Percentiles rank a stretch among this genome's conserved stretches.
phyloP scores from a whole-genome alignment of 2,797 vertebrate genomes.

The Coendou prehensilis region DNA sequence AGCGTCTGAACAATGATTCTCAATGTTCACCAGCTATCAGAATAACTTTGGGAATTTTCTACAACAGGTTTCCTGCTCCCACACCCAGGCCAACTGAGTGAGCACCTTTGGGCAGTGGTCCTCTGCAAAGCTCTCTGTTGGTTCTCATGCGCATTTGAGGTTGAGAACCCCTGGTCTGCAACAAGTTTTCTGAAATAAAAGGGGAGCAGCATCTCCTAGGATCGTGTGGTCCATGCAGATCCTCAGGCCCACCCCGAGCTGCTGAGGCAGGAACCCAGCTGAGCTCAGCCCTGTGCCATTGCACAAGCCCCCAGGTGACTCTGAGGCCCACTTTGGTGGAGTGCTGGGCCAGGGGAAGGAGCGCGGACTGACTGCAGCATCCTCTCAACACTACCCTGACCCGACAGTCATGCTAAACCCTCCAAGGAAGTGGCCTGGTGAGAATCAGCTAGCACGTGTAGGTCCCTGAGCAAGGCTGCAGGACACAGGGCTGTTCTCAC shows the following conservation, averaged over 20 bases:
- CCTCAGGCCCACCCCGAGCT: background rate
- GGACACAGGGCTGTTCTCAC: background rate
- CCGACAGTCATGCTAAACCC: background rate
- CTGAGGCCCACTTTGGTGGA: background rate
- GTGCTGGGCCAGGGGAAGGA: background rate
- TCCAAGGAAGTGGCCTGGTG: background rate
- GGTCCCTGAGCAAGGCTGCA: background rate
- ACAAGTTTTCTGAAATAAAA: constrained; percentile 15
- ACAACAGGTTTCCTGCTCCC: background rate
- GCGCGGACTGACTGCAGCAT: background rate
- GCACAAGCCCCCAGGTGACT: background rate
- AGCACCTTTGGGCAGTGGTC: background rate
- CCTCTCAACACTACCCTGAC: background rate
- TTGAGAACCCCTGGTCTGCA: background rate
- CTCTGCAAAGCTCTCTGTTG: background rate
- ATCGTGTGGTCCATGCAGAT: background rate
- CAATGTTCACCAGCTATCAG: background rate
- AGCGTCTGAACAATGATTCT: background rate
- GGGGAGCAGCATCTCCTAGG: background rate
- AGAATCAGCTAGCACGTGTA: background rate
- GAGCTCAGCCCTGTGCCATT: background rate
- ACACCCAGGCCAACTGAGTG: background rate
- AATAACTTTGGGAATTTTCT: background rate
- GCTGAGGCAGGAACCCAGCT: background rate
- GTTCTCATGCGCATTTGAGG: background rate